Base-by-base conservation (phyloP, 2,113 vertebrate genomes). In the Sylvia atricapilla region DNA sequence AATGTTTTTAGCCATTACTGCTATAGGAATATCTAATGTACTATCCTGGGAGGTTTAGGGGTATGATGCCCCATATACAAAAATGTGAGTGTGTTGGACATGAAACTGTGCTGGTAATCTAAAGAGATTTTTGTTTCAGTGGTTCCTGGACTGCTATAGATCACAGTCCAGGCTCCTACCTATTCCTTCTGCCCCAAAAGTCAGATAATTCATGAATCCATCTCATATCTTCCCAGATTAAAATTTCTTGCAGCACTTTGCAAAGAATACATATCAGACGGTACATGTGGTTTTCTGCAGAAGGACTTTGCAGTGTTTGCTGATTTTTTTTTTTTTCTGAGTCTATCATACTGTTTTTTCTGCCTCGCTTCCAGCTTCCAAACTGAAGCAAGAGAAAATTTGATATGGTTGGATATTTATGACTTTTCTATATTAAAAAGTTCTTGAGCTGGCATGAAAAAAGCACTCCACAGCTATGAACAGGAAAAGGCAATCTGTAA, bases 341-440 rank as follows among this genome's bases (percentile, higher is more conserved):
- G 13, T 67, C 43, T 58, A 2, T 58, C 64, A 35, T 75, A 39
- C 44, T 75, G 23, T 27, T 77, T 89, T 93, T 90, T 22, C 73
- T 89, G 19, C 64, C 49, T 89, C 0, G 0, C 35, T 89, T 90
- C 68, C 86, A 77, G 47, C 35, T 92, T 89, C 66, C 64, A 84
- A 49, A 60, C 17, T 84, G 84, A 83, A 79, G n/a, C 30, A 92
- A 44, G 60, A 84, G 33, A 94, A 95, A 92, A 87, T 69, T 79
- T 52, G 35, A 20, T 72, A 63, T 49, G 24, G 22, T 60, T 91
- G 55, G 77, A 83, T 94, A 87, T 92, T 95, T 94, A 87, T 84
- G 60, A 44, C 49, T 89, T 93, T 77, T 63, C 59, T 86, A 5
- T 78, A 41, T 58, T 63, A 69, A 73, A 73, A 85, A 16, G 9